These are phyloP conservation scores for Hesperia comma DNA, from an alignment of 2,888 invertebrate species.

Conservation along the genomic window DNA sequence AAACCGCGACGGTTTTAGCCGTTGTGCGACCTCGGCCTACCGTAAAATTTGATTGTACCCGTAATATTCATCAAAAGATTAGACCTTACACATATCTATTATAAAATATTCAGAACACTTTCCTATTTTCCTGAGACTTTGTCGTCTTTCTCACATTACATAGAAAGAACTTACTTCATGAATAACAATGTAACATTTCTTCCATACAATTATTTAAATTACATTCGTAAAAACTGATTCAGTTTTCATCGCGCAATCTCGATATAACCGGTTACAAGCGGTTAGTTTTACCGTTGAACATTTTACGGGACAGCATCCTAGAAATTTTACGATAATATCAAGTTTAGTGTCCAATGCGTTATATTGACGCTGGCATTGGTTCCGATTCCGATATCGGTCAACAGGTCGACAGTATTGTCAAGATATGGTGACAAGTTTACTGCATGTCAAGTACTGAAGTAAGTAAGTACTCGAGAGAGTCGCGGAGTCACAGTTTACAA, in stretches of 20 bases:
- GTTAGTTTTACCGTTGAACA: conserved; percentile 37
- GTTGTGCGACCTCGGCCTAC: too few species aligned
- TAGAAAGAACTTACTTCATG: too few species aligned
- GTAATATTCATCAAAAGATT: too few species aligned
- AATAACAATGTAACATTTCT: too few species aligned
- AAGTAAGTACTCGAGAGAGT: neutral
- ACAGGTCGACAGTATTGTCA: conserved; percentile 1
- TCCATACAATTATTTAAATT: too few species aligned
- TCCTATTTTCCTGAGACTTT: too few species aligned
- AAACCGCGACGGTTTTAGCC: too few species aligned
- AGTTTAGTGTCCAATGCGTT: conserved; percentile 8
- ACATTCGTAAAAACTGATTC: neutral
- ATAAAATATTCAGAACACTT: too few species aligned
- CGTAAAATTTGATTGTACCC: too few species aligned
- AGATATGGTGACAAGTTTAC: conserved; percentile 1
- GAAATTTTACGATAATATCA: conserved; percentile 8
- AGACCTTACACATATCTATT: too few species aligned
- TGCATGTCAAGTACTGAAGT: neutral
- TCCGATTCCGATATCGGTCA: conserved; percentile 7
- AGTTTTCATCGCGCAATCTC: neutral
- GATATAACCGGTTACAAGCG: neutral
- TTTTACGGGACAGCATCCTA: conserved; percentile 15
- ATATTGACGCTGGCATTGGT: neutral
- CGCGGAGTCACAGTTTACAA: neutral
- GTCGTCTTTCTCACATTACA: too few species aligned